Conservation (phyloP, 1,140 invertebrate species). For the Magallana angulata region DNA sequence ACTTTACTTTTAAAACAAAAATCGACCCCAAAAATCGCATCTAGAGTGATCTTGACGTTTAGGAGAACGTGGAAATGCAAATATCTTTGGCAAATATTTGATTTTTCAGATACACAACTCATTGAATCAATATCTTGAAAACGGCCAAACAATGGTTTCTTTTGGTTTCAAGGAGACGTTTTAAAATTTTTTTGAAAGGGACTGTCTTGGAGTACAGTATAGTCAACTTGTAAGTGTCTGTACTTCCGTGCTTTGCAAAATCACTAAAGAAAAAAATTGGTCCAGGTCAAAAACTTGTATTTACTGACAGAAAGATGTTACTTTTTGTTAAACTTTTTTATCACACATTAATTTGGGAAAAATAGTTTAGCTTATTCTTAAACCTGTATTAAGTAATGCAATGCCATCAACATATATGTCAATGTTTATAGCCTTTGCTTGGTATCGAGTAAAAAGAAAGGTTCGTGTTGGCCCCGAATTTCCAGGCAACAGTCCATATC, state of each 20-base stretch:
- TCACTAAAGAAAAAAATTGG: not conserved
- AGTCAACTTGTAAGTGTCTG: not conserved
- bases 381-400: not conserved
- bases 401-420: not conserved
- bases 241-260: constrained; percentile 7
- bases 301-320: no score
- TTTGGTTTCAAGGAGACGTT: not conserved
- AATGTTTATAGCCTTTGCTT: not conserved
- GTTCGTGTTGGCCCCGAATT: not conserved
- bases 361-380: no score
- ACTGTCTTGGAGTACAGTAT: not conserved
- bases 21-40: constrained; percentile 27
- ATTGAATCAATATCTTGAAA: not conserved
- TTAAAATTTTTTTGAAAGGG: not conserved
- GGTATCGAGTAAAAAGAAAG: not conserved
- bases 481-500: not conserved
- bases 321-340: no score
- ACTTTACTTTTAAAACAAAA: constrained; percentile 16
- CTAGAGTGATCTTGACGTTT: constrained; percentile 8
- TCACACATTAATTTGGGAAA: no score
- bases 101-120: constrained; percentile 24
- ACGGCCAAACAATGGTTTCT: not conserved
- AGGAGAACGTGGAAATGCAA: constrained; percentile 6
- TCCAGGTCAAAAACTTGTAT: not conserved
- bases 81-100: constrained; percentile 29